Conservation (phyloP, 1,140 invertebrate genomes). For the Chironomus tepperi region DNA sequence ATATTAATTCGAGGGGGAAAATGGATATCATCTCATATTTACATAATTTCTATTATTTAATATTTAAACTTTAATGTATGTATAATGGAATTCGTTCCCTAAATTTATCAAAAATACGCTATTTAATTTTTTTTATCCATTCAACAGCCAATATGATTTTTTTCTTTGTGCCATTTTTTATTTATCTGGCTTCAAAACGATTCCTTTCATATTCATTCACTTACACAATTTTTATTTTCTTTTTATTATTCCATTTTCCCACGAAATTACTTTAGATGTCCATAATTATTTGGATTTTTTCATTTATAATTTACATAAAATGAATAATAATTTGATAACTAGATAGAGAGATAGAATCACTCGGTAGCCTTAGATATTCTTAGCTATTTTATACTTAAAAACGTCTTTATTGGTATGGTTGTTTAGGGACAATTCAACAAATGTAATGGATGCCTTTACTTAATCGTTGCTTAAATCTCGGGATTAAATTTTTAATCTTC, state of each 20-base stretch:
- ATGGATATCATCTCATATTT: background rate
- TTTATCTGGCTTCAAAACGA: background rate
- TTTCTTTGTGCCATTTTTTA: background rate
- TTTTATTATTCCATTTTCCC: background rate
- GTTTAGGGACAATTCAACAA: too few relatives aligned
- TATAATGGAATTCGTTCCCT: slow-evolving; percentile 16
- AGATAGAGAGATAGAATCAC: too few relatives aligned
- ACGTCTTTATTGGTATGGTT: too few relatives aligned
- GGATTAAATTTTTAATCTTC: too few relatives aligned
- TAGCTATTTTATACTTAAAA: too few relatives aligned
- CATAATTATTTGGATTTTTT: too few relatives aligned
- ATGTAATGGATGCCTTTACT: too few relatives aligned
- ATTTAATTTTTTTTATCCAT: background rate
- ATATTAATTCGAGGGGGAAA: background rate
- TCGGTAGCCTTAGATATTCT: too few relatives aligned
- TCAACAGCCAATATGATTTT: slow-evolving; percentile 20
- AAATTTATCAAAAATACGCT: slow-evolving; percentile 21
- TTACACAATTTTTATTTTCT: background rate
- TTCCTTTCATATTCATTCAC: background rate
- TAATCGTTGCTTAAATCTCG: too few relatives aligned
- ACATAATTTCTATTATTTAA: background rate
- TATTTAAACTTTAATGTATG: background rate
- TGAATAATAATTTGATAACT: too few relatives aligned
- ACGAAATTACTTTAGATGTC: background rate
- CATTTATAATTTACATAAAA: too few relatives aligned